Evolutionary conservation across 2,888 invertebrate genomes (phyloP).

Genomic region (Drosophila phalerata): DNA sequence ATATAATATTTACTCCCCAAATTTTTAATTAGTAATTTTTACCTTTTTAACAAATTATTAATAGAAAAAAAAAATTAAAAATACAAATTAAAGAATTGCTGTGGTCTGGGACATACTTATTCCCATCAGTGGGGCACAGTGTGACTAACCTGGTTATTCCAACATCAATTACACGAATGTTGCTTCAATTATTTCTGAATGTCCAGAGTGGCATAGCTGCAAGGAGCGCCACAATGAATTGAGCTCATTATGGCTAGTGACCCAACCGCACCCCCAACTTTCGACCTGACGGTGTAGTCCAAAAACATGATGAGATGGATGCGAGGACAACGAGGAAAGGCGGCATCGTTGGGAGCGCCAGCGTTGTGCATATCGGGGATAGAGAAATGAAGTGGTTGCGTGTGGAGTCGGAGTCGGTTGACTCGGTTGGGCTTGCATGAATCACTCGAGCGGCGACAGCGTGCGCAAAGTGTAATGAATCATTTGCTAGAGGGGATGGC

Average conservation of each 20-base stretch:
- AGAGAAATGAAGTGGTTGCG: slow-evolving; percentile 61
- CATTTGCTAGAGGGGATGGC: slow-evolving; percentile 41
- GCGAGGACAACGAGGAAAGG: slow-evolving; percentile 27
- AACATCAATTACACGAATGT: slow-evolving; percentile 26
- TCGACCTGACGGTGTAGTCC: slow-evolving; percentile 18
- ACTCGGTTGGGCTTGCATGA: slow-evolving; percentile 57
- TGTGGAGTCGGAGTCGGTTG: slow-evolving; percentile 50
- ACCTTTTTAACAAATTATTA: not conserved
- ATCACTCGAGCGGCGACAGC: slow-evolving; percentile 62
- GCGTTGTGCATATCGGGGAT: slow-evolving; percentile 22
- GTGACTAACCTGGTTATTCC: slow-evolving; percentile 2
- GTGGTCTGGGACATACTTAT: not conserved
- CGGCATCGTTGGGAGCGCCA: slow-evolving; percentile 52
- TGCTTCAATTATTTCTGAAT: slow-evolving; percentile 32
- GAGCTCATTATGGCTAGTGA: slow-evolving; percentile 53
- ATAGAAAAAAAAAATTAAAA: slow-evolving; percentile 2
- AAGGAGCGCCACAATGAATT: slow-evolving; percentile 48
- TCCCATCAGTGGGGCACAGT: slow-evolving; percentile 24
- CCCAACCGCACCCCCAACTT: slow-evolving; percentile 37
- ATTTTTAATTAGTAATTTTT: not conserved
- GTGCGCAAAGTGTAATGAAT: slow-evolving; percentile 66
- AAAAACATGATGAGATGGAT: slow-evolving; percentile 8
- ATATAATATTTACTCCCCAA: no score
- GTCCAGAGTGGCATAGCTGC: slow-evolving; percentile 13
- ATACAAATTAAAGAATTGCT: slow-evolving; percentile 14